Conservation (phyloP, 2,113 vertebrate species). For the Damaliscus lunatus region DNA sequence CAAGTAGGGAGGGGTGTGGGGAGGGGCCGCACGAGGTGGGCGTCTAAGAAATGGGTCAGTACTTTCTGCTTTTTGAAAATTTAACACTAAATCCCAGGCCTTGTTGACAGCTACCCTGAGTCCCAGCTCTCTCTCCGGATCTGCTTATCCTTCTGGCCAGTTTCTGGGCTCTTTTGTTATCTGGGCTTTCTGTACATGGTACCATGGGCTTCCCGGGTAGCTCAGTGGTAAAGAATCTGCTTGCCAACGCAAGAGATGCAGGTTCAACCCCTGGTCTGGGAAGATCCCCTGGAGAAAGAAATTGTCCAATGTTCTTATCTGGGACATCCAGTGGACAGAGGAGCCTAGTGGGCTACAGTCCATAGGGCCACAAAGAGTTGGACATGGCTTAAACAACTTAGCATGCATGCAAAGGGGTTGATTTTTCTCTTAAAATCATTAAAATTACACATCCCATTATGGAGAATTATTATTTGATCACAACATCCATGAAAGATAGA, state of each 20-base stretch:
- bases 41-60: neutral
- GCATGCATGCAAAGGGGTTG: neutral
- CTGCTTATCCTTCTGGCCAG: neutral
- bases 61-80: neutral
- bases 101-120: fast-evolving
- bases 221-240: neutral
- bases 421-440: neutral
- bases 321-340: neutral
- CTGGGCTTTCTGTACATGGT: neutral
- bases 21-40: neutral
- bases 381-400: neutral
- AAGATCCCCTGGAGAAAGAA: neutral
- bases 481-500: neutral
- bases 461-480: neutral
- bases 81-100: neutral
- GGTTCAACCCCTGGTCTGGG: neutral
- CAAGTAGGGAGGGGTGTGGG: neutral
- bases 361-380: neutral
- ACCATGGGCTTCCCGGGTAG: neutral
- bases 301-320: neutral
- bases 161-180: neutral
- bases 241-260: neutral
- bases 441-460: neutral
- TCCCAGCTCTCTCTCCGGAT: neutral
- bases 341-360: neutral